Evolutionary conservation across 2,888 invertebrate genomes (phyloP).

Genomic region (Synergus itoensis): DNA sequence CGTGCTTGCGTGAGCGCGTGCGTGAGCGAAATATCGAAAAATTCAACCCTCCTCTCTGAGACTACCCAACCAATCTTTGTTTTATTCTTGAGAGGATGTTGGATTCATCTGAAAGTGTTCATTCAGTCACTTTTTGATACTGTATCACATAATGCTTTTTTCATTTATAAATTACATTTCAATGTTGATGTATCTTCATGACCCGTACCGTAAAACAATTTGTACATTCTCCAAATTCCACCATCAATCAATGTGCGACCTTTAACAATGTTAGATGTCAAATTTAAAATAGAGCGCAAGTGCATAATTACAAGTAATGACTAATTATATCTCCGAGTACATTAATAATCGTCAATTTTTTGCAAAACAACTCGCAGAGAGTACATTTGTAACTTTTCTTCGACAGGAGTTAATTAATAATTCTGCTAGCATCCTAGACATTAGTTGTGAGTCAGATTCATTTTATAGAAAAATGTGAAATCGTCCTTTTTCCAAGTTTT

Average conservation of each 20-base stretch:
- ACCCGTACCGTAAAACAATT: too few species aligned
- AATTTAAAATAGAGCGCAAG: neutral
- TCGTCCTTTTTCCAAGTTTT: slow-evolving; percentile 57
- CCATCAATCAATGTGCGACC: neutral
- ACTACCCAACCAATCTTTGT: slow-evolving; percentile 43
- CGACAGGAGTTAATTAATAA: neutral
- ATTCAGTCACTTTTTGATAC: slow-evolving; percentile 20
- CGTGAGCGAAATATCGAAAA: slow-evolving; percentile 76
- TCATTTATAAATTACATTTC: neutral
- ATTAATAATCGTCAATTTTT: slow-evolving; percentile 1
- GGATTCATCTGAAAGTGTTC: slow-evolving; percentile 42
- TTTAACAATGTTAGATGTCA: neutral
- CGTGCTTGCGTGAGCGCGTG: slow-evolving; percentile 71
- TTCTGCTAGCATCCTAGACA: neutral
- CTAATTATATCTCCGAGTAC: neutral
- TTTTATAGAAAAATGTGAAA: slow-evolving; percentile 51
- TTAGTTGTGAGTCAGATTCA: neutral
- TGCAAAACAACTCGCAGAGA: neutral
- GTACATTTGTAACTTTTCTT: neutral
- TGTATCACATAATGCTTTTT: neutral
- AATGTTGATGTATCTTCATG: neutral
- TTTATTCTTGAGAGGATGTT: slow-evolving; percentile 48
- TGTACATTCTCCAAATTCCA: neutral
- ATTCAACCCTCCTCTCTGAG: slow-evolving; percentile 43
- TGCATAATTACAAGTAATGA: neutral